These are phyloP conservation scores for Rosalia funebris DNA, from an alignment of 2,888 invertebrate species.

Conservation along the genomic window DNA sequence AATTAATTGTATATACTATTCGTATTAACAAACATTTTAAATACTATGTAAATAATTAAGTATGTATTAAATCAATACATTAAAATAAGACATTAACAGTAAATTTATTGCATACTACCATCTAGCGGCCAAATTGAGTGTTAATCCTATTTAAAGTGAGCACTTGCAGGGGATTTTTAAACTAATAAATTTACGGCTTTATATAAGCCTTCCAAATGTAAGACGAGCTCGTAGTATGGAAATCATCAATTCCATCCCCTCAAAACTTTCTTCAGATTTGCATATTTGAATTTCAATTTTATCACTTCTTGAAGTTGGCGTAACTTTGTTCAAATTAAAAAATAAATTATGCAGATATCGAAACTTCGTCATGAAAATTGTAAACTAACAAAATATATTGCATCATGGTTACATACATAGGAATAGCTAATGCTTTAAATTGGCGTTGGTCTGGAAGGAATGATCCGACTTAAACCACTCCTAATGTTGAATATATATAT, in stretches of 20 bases:
- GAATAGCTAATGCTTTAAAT: too few relatives aligned
- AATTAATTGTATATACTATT: too few relatives aligned
- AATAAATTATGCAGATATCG: not conserved
- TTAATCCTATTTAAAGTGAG: constrained; percentile 67
- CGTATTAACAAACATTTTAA: too few relatives aligned
- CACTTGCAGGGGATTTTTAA: constrained; percentile 68
- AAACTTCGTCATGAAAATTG: not conserved
- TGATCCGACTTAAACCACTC: too few relatives aligned
- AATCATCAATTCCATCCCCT: constrained; percentile 57
- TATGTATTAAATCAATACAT: too few relatives aligned
- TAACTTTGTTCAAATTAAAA: constrained; percentile 21
- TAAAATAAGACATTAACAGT: constrained; percentile 3
- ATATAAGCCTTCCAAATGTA: constrained; percentile 68
- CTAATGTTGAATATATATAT: too few relatives aligned
- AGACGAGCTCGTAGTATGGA: constrained; percentile 58
- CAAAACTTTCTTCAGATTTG: constrained; percentile 57
- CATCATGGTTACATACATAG: too few relatives aligned
- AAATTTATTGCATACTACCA: constrained; percentile 42
- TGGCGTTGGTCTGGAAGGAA: too few relatives aligned
- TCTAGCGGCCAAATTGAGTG: constrained; percentile 65
- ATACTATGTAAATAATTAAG: too few relatives aligned
- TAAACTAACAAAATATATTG: too few relatives aligned
- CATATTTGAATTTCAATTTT: constrained; percentile 61
- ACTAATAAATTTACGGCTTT: constrained; percentile 71
- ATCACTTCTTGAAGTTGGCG: constrained; percentile 41